Percentiles rank a stretch among this genome's conserved stretches.
Evolutionary conservation across 2,797 vertebrate genomes (phyloP).

Genomic region (Lophotriccus pileatus): DNA sequence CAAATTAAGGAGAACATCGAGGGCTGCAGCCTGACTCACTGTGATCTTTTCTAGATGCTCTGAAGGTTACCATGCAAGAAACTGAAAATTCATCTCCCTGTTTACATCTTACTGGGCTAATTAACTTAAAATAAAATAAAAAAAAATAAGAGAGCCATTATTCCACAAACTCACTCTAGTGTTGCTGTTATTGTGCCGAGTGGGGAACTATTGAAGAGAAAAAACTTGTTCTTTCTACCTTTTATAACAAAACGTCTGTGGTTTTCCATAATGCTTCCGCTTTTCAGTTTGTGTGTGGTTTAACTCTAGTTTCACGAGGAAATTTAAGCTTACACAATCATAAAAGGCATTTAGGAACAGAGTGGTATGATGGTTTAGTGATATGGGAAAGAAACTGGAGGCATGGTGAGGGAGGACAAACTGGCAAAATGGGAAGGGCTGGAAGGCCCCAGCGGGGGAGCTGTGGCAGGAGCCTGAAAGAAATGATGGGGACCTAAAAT

Average conservation of each 20-base stretch:
- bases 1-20: background rate
- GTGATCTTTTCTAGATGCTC: background rate
- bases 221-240: background rate
- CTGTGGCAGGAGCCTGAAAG: background rate
- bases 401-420: background rate
- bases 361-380: background rate
- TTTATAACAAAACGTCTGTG: background rate
- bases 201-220: background rate
- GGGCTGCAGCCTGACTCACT: background rate
- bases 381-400: background rate
- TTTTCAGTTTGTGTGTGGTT: background rate
- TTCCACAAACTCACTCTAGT: background rate
- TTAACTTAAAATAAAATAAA: background rate
- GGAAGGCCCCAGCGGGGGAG: background rate
- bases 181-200: background rate
- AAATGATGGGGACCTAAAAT: background rate
- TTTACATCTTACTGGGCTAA: background rate
- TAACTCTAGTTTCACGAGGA: background rate
- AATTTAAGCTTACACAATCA: fast-evolving
- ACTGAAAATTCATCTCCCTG: background rate
- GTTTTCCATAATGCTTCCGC: background rate
- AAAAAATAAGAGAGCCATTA: background rate
- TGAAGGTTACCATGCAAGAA: background rate
- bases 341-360: background rate
- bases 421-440: background rate